These are phyloP conservation scores for Kobus ellipsiprymnus DNA, from an alignment of 2,113 vertebrate genomes.

Conservation along the genomic window DNA sequence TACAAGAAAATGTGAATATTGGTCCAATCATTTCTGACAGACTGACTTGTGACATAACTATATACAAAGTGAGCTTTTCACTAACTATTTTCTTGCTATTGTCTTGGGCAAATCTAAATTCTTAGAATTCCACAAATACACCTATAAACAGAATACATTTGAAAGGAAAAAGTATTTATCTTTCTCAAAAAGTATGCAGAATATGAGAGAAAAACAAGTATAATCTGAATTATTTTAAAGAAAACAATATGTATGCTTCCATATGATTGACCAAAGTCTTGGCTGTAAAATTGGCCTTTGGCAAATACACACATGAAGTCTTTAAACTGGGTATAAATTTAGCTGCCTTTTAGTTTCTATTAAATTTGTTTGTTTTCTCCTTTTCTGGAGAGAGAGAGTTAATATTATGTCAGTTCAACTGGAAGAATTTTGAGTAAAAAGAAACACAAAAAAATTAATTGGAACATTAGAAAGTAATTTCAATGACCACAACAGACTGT, in stretches of 20 bases:
- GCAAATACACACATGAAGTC: conserved; percentile 45
- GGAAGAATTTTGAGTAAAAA: conserved; percentile 61
- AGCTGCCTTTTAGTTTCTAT: conserved; percentile 62
- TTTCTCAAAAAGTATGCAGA: not conserved
- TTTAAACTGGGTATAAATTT: conserved; percentile 75
- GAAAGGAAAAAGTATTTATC: not conserved
- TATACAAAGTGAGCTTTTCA: not conserved
- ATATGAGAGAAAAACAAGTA: not conserved
- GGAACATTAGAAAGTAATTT: conserved; percentile 69
- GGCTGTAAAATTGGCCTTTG: conserved; percentile 60
- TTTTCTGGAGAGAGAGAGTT: conserved; percentile 50
- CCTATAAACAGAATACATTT: not conserved
- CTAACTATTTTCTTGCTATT: not conserved
- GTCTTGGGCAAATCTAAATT: conserved; percentile 1
- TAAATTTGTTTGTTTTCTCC: not conserved
- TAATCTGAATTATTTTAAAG: not conserved
- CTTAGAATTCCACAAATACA: not conserved
- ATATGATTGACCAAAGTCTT: conserved; percentile 1
- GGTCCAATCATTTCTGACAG: not conserved
- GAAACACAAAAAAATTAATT: conserved; percentile 67
- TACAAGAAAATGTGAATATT: not conserved
- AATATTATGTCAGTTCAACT: conserved; percentile 67
- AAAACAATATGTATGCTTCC: not conserved
- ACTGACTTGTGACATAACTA: not conserved
- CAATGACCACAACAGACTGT: conserved; percentile 43